Conservation (phyloP, 2,888 invertebrate genomes). For the Atethmia centrago region DNA sequence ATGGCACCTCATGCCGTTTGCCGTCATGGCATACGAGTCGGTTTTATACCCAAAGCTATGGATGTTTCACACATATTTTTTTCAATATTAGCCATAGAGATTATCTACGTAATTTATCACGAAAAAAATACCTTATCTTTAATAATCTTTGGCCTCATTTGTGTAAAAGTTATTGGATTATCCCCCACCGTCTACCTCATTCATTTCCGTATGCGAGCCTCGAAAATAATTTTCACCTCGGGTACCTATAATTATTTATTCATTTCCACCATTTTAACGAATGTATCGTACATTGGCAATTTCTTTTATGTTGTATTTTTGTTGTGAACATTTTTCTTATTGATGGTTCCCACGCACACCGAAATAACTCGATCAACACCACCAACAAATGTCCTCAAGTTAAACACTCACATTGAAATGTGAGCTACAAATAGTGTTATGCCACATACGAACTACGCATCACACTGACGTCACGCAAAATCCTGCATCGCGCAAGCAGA, state of each 20-base stretch:
- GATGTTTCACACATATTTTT: too few relatives aligned
- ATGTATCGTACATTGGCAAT: not conserved
- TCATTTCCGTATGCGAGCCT: not conserved
- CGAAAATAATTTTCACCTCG: slow-evolving; percentile 1
- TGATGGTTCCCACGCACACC: not conserved
- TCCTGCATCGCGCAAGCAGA: too few relatives aligned
- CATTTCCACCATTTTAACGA: slow-evolving; percentile 5
- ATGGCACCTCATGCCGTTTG: too few relatives aligned
- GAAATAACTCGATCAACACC: not conserved
- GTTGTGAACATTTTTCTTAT: too few relatives aligned
- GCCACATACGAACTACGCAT: too few relatives aligned
- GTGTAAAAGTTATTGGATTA: not conserved
- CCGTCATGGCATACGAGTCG: too few relatives aligned
- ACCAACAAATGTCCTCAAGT: not conserved
- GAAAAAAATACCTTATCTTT: not conserved
- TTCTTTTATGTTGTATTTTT: slow-evolving; percentile 10
- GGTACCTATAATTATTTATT: not conserved
- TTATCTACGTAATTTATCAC: slow-evolving; percentile 3
- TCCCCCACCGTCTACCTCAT: not conserved
- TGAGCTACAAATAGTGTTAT: not conserved
- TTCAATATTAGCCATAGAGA: not conserved
- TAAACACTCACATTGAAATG: not conserved
- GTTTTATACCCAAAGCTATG: too few relatives aligned
- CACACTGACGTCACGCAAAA: too few relatives aligned
- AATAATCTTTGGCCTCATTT: not conserved